phyloP scores from a whole-genome alignment of 23 tunicate species.

The Ciona savignyi region DNA sequence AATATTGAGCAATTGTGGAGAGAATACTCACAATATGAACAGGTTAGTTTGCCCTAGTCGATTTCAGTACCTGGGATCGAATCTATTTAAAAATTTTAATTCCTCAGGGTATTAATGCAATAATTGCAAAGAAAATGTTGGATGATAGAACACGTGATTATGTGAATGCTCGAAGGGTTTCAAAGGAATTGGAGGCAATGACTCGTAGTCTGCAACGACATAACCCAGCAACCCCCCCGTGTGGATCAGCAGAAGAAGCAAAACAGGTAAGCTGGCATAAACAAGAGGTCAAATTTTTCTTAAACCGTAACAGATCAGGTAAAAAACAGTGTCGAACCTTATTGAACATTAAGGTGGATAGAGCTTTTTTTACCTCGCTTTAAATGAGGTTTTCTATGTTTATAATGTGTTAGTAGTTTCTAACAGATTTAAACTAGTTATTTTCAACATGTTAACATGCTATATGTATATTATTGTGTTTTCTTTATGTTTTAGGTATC shows the following conservation, averaged over 20 bases:
- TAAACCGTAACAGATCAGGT: too few relatives aligned
- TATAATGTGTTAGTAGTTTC: not conserved
- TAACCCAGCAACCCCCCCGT: slow-evolving; percentile 86
- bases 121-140: slow-evolving; percentile 91
- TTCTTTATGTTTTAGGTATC: slow-evolving; percentile 36
- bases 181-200: slow-evolving; percentile 87
- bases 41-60: too few relatives aligned
- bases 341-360: too few relatives aligned
- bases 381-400: not conserved
- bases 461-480: not conserved
- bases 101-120: slow-evolving; percentile 66
- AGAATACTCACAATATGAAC: slow-evolving; percentile 92
- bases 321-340: too few relatives aligned
- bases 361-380: too few relatives aligned
- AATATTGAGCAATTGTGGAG: slow-evolving; percentile 96
- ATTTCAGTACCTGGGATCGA: too few relatives aligned
- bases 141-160: slow-evolving; percentile 75
- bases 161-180: slow-evolving; percentile 67
- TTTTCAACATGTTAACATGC: not conserved
- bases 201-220: slow-evolving; percentile 78
- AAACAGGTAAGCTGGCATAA: slow-evolving; percentile 41
- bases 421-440: not conserved
- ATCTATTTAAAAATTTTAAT: too few relatives aligned
- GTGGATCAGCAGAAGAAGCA: slow-evolving; percentile 53
- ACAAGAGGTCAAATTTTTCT: too few relatives aligned